These are phyloP conservation scores for Alces alces DNA, from an alignment of 2,113 vertebrate species.

Conservation along the genomic window DNA sequence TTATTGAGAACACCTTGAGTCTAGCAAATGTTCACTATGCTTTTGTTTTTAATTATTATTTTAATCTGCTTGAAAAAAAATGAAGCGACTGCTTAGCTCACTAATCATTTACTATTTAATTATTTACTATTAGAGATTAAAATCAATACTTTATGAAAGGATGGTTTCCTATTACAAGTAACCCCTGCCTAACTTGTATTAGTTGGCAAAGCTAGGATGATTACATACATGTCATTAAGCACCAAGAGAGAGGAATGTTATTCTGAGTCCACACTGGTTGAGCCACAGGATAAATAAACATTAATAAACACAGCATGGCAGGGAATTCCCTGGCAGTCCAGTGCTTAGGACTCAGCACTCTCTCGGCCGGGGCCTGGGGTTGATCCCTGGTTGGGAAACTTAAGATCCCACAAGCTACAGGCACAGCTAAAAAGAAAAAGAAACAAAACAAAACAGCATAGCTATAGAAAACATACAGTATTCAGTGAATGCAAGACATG, in stretches of 20 bases:
- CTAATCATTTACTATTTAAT: conserved; percentile 5
- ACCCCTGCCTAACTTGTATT: not conserved
- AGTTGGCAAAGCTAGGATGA: not conserved
- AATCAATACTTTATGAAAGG: conserved; percentile 30
- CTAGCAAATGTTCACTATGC: not conserved
- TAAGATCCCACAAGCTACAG: not conserved
- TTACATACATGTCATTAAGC: not conserved
- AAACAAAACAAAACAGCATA: not conserved
- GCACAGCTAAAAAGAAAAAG: not conserved
- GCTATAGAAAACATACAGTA: not conserved
- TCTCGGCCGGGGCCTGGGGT: not conserved
- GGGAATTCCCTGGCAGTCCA: not conserved
- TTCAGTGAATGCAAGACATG: not conserved
- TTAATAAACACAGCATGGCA: not conserved
- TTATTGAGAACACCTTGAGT: not conserved
- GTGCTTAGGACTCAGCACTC: not conserved
- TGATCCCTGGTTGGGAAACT: not conserved
- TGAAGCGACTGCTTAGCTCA: not conserved
- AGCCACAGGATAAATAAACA: not conserved
- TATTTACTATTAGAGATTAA: conserved; percentile 10
- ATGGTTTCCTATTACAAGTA: conserved; percentile 7
- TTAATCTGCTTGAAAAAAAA: not conserved
- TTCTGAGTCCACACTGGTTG: not conserved
- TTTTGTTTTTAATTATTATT: conserved; percentile 6
- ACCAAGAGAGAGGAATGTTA: not conserved